phyloP scores from a whole-genome alignment of 2,888 invertebrate genomes.

The Craniophora ligustri region DNA sequence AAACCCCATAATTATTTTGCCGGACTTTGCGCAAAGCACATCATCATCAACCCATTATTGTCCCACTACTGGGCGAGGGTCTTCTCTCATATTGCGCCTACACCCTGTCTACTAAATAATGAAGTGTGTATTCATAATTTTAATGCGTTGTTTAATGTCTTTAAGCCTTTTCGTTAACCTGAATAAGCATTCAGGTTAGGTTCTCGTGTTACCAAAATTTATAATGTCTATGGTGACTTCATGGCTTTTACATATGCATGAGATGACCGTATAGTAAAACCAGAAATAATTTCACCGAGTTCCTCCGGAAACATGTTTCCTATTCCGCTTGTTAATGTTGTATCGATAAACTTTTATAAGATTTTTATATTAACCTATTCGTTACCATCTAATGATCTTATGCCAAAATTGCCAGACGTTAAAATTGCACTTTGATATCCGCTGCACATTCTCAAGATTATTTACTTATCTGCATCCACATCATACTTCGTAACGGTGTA shows the following conservation, averaged over 20 bases:
- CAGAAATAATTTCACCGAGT: not conserved
- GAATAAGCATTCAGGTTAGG: too few relatives aligned
- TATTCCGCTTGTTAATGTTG: not conserved
- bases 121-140: too few relatives aligned
- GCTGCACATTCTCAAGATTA: conserved; percentile 29
- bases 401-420: conserved; percentile 48
- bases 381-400: conserved; percentile 9
- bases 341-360: conserved; percentile 11
- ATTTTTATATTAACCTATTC: not conserved
- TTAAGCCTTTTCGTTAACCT: too few relatives aligned
- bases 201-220: not conserved
- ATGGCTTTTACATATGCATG: too few relatives aligned
- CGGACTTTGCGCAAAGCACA: too few relatives aligned
- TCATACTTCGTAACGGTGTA: conserved; percentile 19
- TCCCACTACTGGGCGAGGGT: too few relatives aligned
- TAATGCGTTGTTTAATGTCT: too few relatives aligned
- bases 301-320: conserved; percentile 1
- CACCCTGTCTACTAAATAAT: too few relatives aligned
- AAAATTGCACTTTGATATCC: conserved; percentile 51
- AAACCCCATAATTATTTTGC: too few relatives aligned
- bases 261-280: not conserved
- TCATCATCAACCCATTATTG: too few relatives aligned
- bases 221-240: not conserved
- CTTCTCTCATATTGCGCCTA: too few relatives aligned
- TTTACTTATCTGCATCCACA: conserved; percentile 10